Base-by-base conservation (phyloP, 2,888 invertebrate genomes). In the Parnassius smintheus region DNA sequence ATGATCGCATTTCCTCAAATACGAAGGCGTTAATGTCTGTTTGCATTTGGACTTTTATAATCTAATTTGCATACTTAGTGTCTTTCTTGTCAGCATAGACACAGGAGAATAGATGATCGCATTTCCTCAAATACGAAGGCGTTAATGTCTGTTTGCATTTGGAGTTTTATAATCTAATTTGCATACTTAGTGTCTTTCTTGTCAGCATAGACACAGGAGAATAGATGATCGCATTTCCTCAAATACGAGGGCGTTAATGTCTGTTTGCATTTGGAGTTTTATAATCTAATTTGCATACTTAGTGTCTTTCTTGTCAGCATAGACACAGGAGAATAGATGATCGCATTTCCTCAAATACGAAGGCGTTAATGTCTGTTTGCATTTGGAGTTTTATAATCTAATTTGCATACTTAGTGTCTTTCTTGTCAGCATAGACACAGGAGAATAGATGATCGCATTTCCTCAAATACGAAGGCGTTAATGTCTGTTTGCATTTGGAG, bases 281-380 rank as follows among this genome's bases (percentile, higher is more conserved):
- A 58, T 51, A 58, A 22, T 49, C 46, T 42, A 12, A 59, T 59
- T 54, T 59, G 54, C 41, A 59, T 59, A 52, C 35, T 59, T 46
- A 41, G 35, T 59, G 46, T 22, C 35, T 46, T 53, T 59, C 18
- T 46, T 59, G 35, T 54, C 12, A n/a, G n/a, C n/a, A n/a, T n/a
- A n/a, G n/a, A n/a, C n/a, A 18, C 8, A 3, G 13, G 13, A 2
- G 48, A 48, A n/a, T 3, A 8, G 13, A 48, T 13, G 12, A 3
- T 3, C 8, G 3, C 11, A 3, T 22, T 46, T 22, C 8, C 22
- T 50, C 9, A 22, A 50, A 22, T 10, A 9, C 22, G 45, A 9
- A 44, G 58, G 50, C 51, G 58, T 58, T 51, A 44, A n/a, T 42
- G 13, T 50, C 50, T 41, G 50, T 50, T 7, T 18, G 1, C 18